phyloP scores from a whole-genome alignment of 2,888 invertebrate genomes.

The Tortricodes alternella region DNA sequence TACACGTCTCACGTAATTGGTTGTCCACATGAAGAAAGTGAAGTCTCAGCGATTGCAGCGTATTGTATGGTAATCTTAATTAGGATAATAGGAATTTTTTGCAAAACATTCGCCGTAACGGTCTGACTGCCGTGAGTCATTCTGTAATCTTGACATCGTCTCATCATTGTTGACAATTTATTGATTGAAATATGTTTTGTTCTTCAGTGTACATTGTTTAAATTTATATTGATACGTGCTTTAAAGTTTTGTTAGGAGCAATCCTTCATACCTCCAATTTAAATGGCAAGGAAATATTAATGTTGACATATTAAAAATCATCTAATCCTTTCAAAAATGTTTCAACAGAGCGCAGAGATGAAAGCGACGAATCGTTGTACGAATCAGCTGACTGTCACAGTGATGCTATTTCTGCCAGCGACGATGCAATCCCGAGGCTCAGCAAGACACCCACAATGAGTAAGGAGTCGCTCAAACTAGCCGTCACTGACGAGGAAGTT shows the following conservation, averaged over 20 bases:
- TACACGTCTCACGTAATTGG: constrained; percentile 7
- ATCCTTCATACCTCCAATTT: background rate
- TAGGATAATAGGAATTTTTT: constrained; percentile 34
- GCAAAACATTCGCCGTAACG: constrained; percentile 29
- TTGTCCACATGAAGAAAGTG: constrained; percentile 41
- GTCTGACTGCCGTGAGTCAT: constrained; percentile 39
- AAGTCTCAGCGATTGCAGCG: constrained; percentile 36
- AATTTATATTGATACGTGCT: constrained; percentile 37
- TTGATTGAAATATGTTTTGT: constrained; percentile 45
- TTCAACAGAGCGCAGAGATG: constrained; percentile 72
- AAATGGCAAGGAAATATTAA: constrained; percentile 50
- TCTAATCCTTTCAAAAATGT: constrained; percentile 36
- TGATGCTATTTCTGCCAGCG: constrained; percentile 73
- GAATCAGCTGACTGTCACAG: constrained; percentile 78
- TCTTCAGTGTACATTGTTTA: constrained; percentile 44
- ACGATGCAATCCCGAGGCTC: constrained; percentile 67
- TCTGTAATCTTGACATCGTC: constrained; percentile 35
- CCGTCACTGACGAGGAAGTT: constrained; percentile 74
- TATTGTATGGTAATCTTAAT: constrained; percentile 51
- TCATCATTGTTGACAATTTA: constrained; percentile 36
- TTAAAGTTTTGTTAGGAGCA: background rate
- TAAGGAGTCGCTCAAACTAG: constrained; percentile 75
- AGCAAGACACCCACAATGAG: constrained; percentile 71
- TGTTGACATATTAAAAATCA: constrained; percentile 2
- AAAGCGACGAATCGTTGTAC: constrained; percentile 77